Conservation (phyloP, 2,888 invertebrate species). For the Petrolisthes manimaculis region DNA sequence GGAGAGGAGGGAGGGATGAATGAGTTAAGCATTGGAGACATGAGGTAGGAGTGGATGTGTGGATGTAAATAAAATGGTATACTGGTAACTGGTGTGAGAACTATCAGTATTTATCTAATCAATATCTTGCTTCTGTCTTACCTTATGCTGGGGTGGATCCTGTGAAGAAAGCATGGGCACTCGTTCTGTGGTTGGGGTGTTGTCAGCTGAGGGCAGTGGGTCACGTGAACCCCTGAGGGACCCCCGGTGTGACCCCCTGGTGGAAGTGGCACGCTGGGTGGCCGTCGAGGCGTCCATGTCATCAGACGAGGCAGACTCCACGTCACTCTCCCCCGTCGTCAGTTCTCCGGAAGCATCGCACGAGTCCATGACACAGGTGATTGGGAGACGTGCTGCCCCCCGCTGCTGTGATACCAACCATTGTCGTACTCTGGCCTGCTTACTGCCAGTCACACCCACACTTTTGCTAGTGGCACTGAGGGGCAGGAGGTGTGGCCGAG, state of each 20-base stretch:
- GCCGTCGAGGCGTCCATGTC: conserved; percentile 75
- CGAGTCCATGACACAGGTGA: conserved; percentile 59
- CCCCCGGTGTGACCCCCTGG: conserved; percentile 75
- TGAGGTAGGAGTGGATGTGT: neutral
- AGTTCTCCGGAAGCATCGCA: conserved; percentile 67
- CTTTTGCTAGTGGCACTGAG: conserved; percentile 26
- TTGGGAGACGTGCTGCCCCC: conserved; percentile 27
- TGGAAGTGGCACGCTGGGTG: conserved; percentile 48
- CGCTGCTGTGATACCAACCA: conserved; percentile 62
- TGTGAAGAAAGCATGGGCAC: conserved; percentile 14
- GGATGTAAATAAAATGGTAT: neutral
- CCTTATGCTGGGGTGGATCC: conserved; percentile 45
- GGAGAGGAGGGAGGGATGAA: neutral
- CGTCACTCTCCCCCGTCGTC: conserved; percentile 67
- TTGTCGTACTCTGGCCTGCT: conserved; percentile 54
- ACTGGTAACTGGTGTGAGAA: neutral
- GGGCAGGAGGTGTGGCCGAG: conserved; percentile 46
- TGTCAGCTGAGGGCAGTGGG: conserved; percentile 60
- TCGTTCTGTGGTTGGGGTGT: conserved; percentile 54
- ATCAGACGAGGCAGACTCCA: conserved; percentile 81
- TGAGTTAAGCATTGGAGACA: neutral
- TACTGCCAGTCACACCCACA: conserved; percentile 40
- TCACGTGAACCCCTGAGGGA: conserved; percentile 68
- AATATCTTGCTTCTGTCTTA: neutral
- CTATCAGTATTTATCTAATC: neutral